Base-by-base conservation (phyloP, 1,140 invertebrate species). In the Kradibia gibbosae region DNA sequence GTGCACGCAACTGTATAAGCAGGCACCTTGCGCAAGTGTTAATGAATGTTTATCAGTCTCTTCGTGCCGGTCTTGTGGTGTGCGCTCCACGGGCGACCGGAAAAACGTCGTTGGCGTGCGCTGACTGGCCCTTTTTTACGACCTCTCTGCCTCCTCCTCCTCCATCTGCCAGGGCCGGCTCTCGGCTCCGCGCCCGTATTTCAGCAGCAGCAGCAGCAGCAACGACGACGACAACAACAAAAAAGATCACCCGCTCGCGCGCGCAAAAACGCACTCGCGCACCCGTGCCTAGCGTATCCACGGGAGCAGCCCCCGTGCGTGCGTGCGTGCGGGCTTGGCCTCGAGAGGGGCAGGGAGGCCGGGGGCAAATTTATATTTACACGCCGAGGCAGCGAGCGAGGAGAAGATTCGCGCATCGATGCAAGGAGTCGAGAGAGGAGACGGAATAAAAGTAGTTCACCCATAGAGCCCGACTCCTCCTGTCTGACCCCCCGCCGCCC, bases 21-120 rank as follows among this genome's bases (percentile, higher is more conserved):
- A 87, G 88, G 88, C 88, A 87, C 88, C 87, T 89, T 88, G 87
- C 86, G 87, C 87, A 89, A 89, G 87, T 85, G 85, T 87, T 89
- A 89, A 89, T 87, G 87, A 88, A 89, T 86, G 85, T 85, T 89
- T 89, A 88, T 89, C 87, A 86, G 34, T 48, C 50, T 71, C 28
- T 48, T 73, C 83, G 5, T 71, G 20, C 22, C 22, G 0, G 5
- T 28, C 7, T 13, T 50, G n/a, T 0, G 70, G 48, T 36, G 78
- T 60, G 83, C 85, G 86, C 83, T 77, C 84, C 85, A 85, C 84
- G 83, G 83, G 22, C 81, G 25, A 31, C 82, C 71, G 80, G 84
- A 81, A 85, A 82, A 86, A 84, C 85, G 73, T 50, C 50, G 67
- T 65, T 55, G 45, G 62, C 62, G 62, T 5, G 31, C 36, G 53